Evolutionary conservation across 1,140 invertebrate genomes (phyloP).

Genomic region (Nasonia giraulti): DNA sequence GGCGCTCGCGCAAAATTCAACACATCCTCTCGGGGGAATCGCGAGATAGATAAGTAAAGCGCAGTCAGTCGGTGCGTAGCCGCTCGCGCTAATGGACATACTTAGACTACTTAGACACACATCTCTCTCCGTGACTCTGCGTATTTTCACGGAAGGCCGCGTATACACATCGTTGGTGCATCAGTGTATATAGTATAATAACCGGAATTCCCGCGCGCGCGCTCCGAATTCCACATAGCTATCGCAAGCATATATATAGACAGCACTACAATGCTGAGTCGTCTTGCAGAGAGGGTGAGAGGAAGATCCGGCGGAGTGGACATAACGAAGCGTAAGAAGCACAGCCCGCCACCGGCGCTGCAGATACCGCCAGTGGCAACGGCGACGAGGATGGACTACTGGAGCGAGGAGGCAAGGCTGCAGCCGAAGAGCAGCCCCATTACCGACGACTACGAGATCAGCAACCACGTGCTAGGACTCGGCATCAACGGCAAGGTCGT

Average conservation of each 20-base stretch:
- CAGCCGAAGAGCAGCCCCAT: constrained; percentile 86
- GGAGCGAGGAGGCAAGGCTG: constrained; percentile 23
- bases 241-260: neutral
- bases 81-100: neutral
- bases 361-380: neutral
- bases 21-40: neutral
- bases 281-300: constrained; percentile 43
- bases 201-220: neutral
- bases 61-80: neutral
- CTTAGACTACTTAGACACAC: neutral
- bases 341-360: neutral
- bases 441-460: constrained; percentile 94
- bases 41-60: neutral
- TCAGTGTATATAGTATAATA: neutral
- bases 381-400: constrained; percentile 5
- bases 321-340: constrained; percentile 25
- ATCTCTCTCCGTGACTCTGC: neutral
- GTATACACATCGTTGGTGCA: no score
- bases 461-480: constrained; percentile 95
- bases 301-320: neutral
- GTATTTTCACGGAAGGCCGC: neutral
- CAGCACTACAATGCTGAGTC: constrained; percentile 21
- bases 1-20: neutral
- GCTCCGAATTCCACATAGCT: neutral
- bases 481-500: constrained; percentile 98